These are phyloP conservation scores for Diadromus collaris DNA, from an alignment of 2,888 invertebrate species.

Conservation along the genomic window DNA sequence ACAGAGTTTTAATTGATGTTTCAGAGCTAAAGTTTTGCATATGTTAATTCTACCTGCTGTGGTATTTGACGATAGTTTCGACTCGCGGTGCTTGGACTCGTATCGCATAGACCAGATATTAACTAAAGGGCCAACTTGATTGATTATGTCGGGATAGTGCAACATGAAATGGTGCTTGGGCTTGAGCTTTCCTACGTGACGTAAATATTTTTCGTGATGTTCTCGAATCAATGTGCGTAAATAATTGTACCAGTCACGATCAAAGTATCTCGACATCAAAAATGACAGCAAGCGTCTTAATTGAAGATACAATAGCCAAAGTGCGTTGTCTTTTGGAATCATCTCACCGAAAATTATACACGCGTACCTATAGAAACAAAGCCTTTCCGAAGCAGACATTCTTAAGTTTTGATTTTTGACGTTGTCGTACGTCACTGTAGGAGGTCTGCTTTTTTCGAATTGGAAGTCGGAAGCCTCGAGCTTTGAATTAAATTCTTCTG, in stretches of 20 bases:
- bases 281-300: not conserved
- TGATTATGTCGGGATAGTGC: constrained; percentile 12
- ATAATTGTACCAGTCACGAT: constrained; percentile 2
- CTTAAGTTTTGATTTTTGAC: constrained; percentile 26
- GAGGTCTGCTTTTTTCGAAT: constrained; percentile 19
- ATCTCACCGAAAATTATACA: constrained; percentile 16
- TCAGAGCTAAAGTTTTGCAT: not conserved
- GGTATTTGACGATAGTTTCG: not conserved
- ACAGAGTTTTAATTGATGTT: constrained; percentile 1
- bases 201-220: constrained; percentile 11
- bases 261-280: constrained; percentile 7
- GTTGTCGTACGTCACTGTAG: constrained; percentile 11
- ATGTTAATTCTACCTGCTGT: constrained; percentile 1
- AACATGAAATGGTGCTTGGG: constrained; percentile 17
- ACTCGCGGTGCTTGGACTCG: constrained; percentile 4
- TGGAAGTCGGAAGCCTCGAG: constrained; percentile 1
- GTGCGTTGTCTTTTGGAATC: constrained; percentile 1
- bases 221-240: constrained; percentile 2
- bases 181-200: constrained; percentile 21
- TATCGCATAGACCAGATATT: constrained; percentile 15
- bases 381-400: constrained; percentile 10
- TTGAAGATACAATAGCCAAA: constrained; percentile 13
- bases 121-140: constrained; percentile 8
- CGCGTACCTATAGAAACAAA: constrained; percentile 16
- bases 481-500: constrained; percentile 6